These are phyloP conservation scores for Macrotus californicus DNA, from an alignment of 2,113 vertebrate genomes.

Conservation along the genomic window DNA sequence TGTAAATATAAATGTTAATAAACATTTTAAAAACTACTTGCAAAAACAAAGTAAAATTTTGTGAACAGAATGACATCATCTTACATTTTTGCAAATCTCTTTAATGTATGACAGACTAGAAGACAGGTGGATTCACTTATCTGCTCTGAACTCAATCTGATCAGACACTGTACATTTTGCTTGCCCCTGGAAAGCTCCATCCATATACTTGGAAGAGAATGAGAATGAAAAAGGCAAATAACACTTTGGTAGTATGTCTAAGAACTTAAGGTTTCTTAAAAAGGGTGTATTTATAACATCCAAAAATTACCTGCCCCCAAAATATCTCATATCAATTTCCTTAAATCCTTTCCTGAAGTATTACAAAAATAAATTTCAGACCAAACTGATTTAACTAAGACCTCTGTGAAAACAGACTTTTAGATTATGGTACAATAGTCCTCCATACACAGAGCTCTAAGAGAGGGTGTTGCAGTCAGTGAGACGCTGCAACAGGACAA, in stretches of 20 bases:
- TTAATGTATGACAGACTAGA: background rate
- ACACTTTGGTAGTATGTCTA: background rate
- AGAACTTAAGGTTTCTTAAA: background rate
- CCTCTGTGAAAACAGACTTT: background rate
- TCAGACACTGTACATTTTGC: background rate
- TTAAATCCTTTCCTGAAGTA: background rate
- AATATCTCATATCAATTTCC: background rate
- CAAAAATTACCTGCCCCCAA: background rate
- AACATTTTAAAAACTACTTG: background rate
- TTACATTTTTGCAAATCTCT: background rate
- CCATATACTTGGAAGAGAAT: background rate
- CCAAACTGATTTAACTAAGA: background rate
- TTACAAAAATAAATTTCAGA: background rate
- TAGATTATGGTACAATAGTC: background rate
- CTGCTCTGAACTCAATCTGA: background rate
- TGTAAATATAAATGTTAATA: background rate
- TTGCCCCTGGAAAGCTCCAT: background rate
- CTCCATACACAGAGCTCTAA: background rate
- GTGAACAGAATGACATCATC: background rate
- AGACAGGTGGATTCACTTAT: background rate
- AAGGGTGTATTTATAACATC: background rate
- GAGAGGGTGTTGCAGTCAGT: background rate
- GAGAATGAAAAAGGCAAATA: background rate
- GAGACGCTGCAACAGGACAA: background rate
- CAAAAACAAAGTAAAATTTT: conserved; percentile 7